These are phyloP conservation scores for Polydesmus complanatus DNA, from an alignment of 2,888 invertebrate genomes.

Conservation along the genomic window DNA sequence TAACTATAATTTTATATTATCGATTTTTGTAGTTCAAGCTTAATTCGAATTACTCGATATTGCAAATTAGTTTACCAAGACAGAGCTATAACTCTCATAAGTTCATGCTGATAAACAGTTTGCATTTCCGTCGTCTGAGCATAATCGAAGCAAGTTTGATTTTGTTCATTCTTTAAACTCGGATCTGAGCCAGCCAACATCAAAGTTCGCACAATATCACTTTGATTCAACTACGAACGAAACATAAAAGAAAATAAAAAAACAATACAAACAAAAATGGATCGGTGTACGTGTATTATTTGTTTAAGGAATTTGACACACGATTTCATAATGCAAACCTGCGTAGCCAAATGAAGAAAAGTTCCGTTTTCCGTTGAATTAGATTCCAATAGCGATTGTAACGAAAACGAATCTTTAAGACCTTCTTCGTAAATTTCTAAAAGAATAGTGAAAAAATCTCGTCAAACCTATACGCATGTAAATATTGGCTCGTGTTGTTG, in stretches of 20 bases:
- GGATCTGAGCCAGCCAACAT: constrained; percentile 46
- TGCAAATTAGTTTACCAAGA: constrained; percentile 38
- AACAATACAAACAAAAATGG: background rate
- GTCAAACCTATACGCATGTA: too few relatives aligned
- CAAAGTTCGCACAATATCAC: constrained; percentile 44
- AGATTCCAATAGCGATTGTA: constrained; percentile 9
- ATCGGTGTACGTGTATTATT: too few relatives aligned
- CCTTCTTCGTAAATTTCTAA: too few relatives aligned
- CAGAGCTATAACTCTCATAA: constrained; percentile 45
- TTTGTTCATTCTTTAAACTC: constrained; percentile 40
- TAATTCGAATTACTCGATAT: background rate
- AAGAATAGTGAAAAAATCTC: too few relatives aligned
- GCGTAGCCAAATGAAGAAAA: constrained; percentile 30
- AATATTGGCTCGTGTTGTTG: too few relatives aligned
- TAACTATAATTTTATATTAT: too few relatives aligned
- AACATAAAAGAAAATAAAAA: background rate
- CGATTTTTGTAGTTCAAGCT: too few relatives aligned
- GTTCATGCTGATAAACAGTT: constrained; percentile 44
- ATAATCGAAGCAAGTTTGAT: constrained; percentile 42
- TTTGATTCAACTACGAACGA: constrained; percentile 35
- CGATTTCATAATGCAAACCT: too few relatives aligned
- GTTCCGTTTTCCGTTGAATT: constrained; percentile 27
- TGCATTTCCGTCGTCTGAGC: constrained; percentile 37
- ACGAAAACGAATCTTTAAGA: constrained; percentile 6
- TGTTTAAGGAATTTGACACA: too few relatives aligned